These are phyloP conservation scores for Aegotheles bennettii DNA, from an alignment of 2,113 vertebrate genomes.

Conservation along the genomic window DNA sequence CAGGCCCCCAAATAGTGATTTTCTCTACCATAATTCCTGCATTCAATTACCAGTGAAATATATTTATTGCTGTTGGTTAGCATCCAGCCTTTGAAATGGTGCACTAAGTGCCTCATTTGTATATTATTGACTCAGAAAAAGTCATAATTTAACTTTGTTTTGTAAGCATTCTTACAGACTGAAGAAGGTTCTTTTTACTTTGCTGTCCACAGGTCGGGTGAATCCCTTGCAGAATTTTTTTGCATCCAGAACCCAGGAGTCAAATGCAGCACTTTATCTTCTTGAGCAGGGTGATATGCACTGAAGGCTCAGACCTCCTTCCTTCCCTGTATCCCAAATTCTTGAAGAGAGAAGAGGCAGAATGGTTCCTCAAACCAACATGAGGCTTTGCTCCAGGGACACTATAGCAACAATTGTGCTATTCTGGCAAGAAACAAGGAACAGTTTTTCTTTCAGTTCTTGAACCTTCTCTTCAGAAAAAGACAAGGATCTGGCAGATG, in stretches of 20 bases:
- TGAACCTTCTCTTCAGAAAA: neutral
- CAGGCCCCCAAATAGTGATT: conserved; percentile 32
- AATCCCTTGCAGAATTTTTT: neutral
- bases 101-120: conserved; percentile 15
- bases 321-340: neutral
- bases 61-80: conserved; percentile 54
- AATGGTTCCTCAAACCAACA: neutral
- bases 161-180: conserved; percentile 11
- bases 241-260: neutral
- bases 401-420: neutral
- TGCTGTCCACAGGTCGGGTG: neutral
- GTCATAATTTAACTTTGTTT: conserved; percentile 61
- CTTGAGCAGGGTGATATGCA: neutral
- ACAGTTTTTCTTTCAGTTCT: neutral
- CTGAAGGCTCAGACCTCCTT: neutral
- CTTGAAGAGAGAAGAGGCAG: neutral
- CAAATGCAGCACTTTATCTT: neutral
- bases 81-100: conserved; percentile 60
- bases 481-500: neutral
- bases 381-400: neutral
- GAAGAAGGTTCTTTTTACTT: neutral
- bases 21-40: conserved; percentile 49
- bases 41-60: conserved; percentile 41
- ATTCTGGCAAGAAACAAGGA: neutral
- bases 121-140: conserved; percentile 16